These are phyloP conservation scores for Brienomyrus longianalis DNA, from an alignment of 2,113 vertebrate genomes.

Conservation along the genomic window DNA sequence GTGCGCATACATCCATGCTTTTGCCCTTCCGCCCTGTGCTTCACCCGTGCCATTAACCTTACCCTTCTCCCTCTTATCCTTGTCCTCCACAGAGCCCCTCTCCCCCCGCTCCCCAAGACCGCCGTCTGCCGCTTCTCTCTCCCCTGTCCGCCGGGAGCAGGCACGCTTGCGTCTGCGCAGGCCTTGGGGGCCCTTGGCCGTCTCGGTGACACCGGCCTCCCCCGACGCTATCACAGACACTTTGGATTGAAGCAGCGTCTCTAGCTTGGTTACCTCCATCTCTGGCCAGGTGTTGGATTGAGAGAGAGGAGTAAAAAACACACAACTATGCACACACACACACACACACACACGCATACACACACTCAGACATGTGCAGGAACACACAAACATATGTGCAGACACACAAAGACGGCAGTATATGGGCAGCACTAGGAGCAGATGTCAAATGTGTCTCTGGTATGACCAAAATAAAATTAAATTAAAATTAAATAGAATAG, in stretches of 20 bases:
- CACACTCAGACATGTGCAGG: too few relatives aligned
- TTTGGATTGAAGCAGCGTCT: conserved; percentile 70
- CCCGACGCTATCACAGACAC: conserved; percentile 68
- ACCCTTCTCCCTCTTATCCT: conserved; percentile 53
- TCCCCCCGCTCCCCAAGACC: conserved; percentile 47
- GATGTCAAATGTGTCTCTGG: neutral
- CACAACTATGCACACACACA: neutral
- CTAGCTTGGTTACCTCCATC: conserved; percentile 72
- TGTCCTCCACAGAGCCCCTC: conserved; percentile 48
- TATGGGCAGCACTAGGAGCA: neutral
- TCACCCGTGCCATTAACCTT: conserved; percentile 4
- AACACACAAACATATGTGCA: too few relatives aligned
- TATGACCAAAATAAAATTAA: neutral
- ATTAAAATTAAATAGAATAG: neutral
- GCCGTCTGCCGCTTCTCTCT: conserved; percentile 53
- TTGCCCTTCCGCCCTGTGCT: neutral
- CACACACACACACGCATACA: too few relatives aligned
- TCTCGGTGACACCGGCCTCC: conserved; percentile 55
- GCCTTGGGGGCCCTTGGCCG: conserved; percentile 52
- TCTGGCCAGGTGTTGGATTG: conserved; percentile 47
- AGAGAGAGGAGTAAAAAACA: neutral
- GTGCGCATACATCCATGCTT: conserved; percentile 6
- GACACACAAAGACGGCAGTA: neutral
- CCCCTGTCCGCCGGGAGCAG: conserved; percentile 66
- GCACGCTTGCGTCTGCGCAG: conserved; percentile 73